phyloP scores from a whole-genome alignment of 2,113 vertebrate genomes.

The Oenanthe melanoleuca region DNA sequence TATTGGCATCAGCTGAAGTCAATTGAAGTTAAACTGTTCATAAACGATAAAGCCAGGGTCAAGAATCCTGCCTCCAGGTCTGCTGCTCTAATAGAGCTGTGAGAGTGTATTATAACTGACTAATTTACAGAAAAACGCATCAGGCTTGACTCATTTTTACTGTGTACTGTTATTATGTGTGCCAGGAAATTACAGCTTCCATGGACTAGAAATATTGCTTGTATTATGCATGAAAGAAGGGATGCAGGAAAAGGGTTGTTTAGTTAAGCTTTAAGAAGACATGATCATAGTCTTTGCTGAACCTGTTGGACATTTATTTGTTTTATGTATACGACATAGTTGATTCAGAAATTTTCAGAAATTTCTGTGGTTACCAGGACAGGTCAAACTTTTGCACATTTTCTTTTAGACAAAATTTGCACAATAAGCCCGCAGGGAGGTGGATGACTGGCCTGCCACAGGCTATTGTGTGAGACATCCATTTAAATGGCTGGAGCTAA shows the following conservation, averaged over 20 bases:
- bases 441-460: not conserved
- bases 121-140: not conserved
- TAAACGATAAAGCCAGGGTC: not conserved
- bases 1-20: not conserved
- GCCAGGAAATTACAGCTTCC: conserved; percentile 3
- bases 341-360: not conserved
- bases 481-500: not conserved
- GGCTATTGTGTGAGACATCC: not conserved
- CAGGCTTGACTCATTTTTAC: not conserved
- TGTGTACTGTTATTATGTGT: not conserved
- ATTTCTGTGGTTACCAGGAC: not conserved
- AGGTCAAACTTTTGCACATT: not conserved
- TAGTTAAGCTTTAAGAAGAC: not conserved
- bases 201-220: not conserved
- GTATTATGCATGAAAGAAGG: not conserved
- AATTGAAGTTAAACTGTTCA: not conserved
- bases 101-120: not conserved
- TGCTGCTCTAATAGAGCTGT: not conserved
- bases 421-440: not conserved
- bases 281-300: not conserved
- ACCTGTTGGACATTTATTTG: not conserved
- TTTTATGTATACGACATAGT: not conserved
- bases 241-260: not conserved
- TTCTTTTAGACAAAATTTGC: not conserved
- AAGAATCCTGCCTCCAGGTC: not conserved